Percentiles rank a stretch among this genome's conserved stretches.
Evolutionary conservation across 2,888 invertebrate species (phyloP).

Genomic region (Ophion ellenae): DNA sequence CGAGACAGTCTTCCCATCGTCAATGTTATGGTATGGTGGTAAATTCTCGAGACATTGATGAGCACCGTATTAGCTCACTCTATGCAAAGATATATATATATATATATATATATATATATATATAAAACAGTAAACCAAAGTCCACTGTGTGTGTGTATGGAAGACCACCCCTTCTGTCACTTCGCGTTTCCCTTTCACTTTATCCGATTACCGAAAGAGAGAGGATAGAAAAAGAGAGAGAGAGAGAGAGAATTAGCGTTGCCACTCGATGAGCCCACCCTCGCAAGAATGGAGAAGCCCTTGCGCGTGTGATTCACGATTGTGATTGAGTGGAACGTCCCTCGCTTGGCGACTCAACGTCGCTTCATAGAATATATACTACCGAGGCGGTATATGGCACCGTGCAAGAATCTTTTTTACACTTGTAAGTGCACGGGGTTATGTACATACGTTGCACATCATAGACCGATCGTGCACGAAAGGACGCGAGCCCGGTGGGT

Average conservation of each 20-base stretch:
- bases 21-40: conserved; percentile 38
- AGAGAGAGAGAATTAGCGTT: not conserved
- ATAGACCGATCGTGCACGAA: conserved; percentile 8
- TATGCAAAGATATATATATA: not conserved
- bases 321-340: conserved; percentile 62
- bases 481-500: not conserved
- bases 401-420: conserved; percentile 26
- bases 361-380: conserved; percentile 29
- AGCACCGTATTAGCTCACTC: conserved; percentile 42
- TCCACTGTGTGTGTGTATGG: conserved; percentile 24
- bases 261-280: conserved; percentile 13
- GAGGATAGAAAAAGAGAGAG: conserved; percentile 3
- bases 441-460: conserved; percentile 4
- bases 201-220: conserved; percentile 57
- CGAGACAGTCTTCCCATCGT: conserved; percentile 57
- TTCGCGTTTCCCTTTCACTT: conserved; percentile 57
- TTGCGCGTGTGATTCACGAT: conserved; percentile 55
- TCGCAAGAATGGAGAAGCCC: conserved; percentile 49
- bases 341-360: conserved; percentile 50
- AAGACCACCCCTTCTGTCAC: conserved; percentile 60
- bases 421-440: not conserved
- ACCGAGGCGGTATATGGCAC: conserved; percentile 24
- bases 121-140: conserved; percentile 28
- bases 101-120: not conserved
- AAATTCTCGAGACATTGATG: conserved; percentile 53